These are phyloP conservation scores for Drosophila guanche DNA, from an alignment of 1,140 invertebrate genomes.

Conservation along the genomic window DNA sequence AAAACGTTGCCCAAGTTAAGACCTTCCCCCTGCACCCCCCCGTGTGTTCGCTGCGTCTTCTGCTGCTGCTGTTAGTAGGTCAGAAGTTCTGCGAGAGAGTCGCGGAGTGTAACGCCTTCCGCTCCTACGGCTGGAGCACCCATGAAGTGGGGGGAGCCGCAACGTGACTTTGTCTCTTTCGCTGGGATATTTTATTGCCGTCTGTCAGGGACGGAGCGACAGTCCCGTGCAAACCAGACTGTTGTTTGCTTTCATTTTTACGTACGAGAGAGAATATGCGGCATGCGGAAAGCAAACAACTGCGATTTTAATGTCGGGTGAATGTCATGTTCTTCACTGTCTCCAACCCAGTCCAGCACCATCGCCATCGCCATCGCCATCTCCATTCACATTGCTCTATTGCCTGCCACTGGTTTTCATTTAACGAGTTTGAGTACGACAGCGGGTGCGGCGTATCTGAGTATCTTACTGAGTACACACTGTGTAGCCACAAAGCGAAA, in stretches of 20 bases:
- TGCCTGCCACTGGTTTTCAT: constrained; percentile 72
- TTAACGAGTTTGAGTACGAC: constrained; percentile 27
- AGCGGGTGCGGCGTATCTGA: background rate
- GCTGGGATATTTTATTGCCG: constrained; percentile 70
- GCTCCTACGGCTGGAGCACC: constrained; percentile 42
- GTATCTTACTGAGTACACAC: too few relatives aligned
- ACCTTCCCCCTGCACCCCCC: constrained; percentile 4
- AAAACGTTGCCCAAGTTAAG: constrained; percentile 69
- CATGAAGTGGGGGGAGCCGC: constrained; percentile 25
- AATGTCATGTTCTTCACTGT: constrained; percentile 70
- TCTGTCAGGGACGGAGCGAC: constrained; percentile 23
- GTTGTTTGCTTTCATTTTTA: constrained; percentile 73
- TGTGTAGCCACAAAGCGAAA: too few relatives aligned
- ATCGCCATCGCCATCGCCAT: too few relatives aligned
- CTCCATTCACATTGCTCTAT: background rate
- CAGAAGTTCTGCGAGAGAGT: constrained; percentile 75
- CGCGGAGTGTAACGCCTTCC: constrained; percentile 32
- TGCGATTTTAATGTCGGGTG: constrained; percentile 75
- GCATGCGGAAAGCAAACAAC: constrained; percentile 27
- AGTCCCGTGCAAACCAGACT: constrained; percentile 5
- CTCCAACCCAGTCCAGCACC: background rate
- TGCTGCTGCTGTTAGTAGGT: constrained; percentile 60
- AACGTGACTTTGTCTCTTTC: constrained; percentile 76
- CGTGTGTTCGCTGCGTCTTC: background rate
- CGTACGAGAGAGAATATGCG: constrained; percentile 9